Evolutionary conservation across 2,888 invertebrate genomes (phyloP), one percentile per base, ranked within the genome.

Genomic region (Lacanobia oleracea): DNA sequence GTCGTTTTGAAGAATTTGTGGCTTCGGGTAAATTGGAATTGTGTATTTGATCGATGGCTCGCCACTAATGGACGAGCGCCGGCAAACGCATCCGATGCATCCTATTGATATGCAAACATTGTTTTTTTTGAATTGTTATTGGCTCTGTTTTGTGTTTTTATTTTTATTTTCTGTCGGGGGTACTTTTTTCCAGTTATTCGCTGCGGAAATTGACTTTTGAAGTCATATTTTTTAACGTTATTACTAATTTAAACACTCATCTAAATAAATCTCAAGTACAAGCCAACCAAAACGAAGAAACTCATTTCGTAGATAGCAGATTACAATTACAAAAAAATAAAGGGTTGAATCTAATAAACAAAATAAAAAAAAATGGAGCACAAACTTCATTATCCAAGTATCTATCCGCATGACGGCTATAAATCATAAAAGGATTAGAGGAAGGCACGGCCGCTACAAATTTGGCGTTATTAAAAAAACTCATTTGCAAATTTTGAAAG

Each of bases 401-500:
- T 86, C 88, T 88, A 84, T 84, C 85, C 86, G 88, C 87, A 85
- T 87, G 88, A 87, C 87, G 86, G 85, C 88, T 87, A 91, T 95
- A 94, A 95, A 95, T 95, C 94, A 94, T 89, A 90, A 90, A 93
- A 92, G 94, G 93, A 93, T 94, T 94, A 93, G 82, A 87, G 75
- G 86, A 86, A 85, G 85, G 84, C 85, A 86, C 85, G 59, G 87
- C 86, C 85, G 90, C 91, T 93, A 93, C 94, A 91, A 95, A 95
- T 94, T 94, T 92, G 94, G 90, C 90, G 93, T 95, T 94, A 95
- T 95, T 95, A 95, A 95, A 95, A 95, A 95, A 95, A 94, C 93
- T 95, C 94, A 95, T 95, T 95, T 94, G 93, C 95, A 94, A 95
- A 95, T 95, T 95, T 93, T 90, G 90, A 93, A 94, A 95, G 94